phyloP scores from a whole-genome alignment of 2,113 vertebrate genomes.

The Sturnus vulgaris region DNA sequence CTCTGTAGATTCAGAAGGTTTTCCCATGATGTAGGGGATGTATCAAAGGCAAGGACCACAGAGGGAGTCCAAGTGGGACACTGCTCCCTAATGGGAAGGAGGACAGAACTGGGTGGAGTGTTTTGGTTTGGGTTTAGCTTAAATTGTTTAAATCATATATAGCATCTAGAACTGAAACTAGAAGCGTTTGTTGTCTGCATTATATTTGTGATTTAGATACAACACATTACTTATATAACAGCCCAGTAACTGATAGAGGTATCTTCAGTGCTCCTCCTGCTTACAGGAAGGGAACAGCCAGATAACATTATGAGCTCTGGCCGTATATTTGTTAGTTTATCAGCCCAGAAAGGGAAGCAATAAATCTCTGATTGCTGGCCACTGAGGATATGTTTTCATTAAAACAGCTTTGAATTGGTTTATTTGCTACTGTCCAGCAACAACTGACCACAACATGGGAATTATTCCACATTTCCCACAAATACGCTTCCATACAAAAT shows the following conservation, averaged over 20 bases:
- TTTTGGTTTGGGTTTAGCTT: neutral
- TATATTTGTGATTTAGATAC: neutral
- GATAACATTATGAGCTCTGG: neutral
- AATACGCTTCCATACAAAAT: neutral
- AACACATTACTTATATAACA: neutral
- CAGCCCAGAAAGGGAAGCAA: neutral
- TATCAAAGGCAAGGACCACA: neutral
- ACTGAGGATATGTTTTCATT: neutral
- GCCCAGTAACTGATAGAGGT: neutral
- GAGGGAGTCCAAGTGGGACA: neutral
- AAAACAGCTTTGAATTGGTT: neutral
- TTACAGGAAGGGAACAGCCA: neutral
- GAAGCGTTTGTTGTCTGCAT: neutral
- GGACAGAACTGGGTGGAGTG: neutral
- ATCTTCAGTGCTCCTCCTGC: neutral
- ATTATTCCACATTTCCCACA: neutral
- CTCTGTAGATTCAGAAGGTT: neutral
- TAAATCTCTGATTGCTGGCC: neutral
- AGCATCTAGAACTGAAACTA: neutral
- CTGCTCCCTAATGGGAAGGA: neutral
- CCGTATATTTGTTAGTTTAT: neutral
- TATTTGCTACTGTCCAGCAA: neutral
- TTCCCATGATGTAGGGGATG: neutral
- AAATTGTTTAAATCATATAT: neutral
- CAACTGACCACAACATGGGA: neutral